These are phyloP conservation scores for Phortica magna DNA, from an alignment of 2,888 invertebrate genomes.

Conservation along the genomic window DNA sequence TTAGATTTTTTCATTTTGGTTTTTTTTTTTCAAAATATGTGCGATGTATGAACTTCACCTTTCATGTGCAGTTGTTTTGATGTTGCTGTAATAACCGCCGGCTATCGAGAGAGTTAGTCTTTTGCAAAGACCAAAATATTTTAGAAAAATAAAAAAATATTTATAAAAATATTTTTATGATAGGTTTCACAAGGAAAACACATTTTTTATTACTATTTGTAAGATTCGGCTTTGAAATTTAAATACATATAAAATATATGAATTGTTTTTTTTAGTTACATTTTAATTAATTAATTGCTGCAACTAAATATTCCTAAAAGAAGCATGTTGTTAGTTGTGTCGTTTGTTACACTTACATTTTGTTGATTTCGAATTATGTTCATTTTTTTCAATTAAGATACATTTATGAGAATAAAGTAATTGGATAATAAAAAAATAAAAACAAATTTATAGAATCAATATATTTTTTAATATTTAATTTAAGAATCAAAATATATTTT, in stretches of 20 bases:
- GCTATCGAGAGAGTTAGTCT: conserved; percentile 15
- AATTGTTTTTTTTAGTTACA: neutral
- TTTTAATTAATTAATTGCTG: neutral
- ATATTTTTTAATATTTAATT: too few relatives aligned
- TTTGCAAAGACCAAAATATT: neutral
- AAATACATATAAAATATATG: neutral
- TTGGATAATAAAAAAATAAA: too few relatives aligned
- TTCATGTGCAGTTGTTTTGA: conserved; percentile 72
- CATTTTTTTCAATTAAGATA: neutral
- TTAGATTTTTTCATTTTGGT: neutral
- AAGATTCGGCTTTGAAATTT: neutral
- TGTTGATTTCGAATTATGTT: neutral
- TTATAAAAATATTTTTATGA: neutral
- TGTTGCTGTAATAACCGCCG: conserved; percentile 59
- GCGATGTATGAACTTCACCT: conserved; percentile 63
- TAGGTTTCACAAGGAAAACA: neutral
- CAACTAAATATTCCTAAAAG: neutral
- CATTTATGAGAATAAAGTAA: too few relatives aligned
- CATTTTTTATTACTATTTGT: neutral
- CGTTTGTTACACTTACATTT: neutral
- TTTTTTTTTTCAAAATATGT: neutral
- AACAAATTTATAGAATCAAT: too few relatives aligned
- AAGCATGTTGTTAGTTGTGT: too few relatives aligned
- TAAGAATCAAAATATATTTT: too few relatives aligned
- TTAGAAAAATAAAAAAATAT: neutral